Evolutionary conservation across 2,888 invertebrate genomes (phyloP), one percentile per base, ranked within the genome.

Genomic region (Hydrotaea diabolus): DNA sequence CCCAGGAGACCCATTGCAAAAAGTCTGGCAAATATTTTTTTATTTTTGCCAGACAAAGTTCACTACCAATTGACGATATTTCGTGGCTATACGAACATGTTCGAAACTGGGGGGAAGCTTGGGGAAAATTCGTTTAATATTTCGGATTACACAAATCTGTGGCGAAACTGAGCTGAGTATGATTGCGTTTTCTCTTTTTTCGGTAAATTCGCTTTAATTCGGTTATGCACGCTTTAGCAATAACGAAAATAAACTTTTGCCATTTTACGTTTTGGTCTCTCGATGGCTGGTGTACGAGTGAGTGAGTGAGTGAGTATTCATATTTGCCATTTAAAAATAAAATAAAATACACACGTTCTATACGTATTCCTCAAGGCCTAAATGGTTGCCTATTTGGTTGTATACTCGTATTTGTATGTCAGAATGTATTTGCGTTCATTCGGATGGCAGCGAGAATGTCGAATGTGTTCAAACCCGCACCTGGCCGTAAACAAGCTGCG

Each of bases 161-260:
- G 8, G 49, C n/a, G 7, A 49, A 49, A 49, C 49, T 49, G n/a
- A n/a, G 49, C 49, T 49, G 49, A 49, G 49, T 49, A 23, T 76
- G 13, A 11, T 0, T 53, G 1, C 62, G 2, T 72, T 31, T 31
- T n/a, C n/a, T n/a, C n/a, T 31, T 31, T 31, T 62, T 62, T 62
- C 15, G 15, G 1, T 21, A 26, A 8, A 59, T 59, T 21, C 31
- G 26, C 19, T 57, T 69, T 39, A 69, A 43, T 53, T 81, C 71
- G 23, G 69, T 82, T 62, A 78, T 80, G 80, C 85, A 82, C 79
- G 84, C 74, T 84, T 84, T 77, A 76, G 77, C 75, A 79, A 83
- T 82, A 83, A 85, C 79, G 71, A 77, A 21, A 59, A 43, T 43
- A 64, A 77, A 77, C 57, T 66, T 81, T 66, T 81, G 46, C 11